Base-by-base conservation (phyloP, 1,140 invertebrate species). In the Penaeus japonicus region DNA sequence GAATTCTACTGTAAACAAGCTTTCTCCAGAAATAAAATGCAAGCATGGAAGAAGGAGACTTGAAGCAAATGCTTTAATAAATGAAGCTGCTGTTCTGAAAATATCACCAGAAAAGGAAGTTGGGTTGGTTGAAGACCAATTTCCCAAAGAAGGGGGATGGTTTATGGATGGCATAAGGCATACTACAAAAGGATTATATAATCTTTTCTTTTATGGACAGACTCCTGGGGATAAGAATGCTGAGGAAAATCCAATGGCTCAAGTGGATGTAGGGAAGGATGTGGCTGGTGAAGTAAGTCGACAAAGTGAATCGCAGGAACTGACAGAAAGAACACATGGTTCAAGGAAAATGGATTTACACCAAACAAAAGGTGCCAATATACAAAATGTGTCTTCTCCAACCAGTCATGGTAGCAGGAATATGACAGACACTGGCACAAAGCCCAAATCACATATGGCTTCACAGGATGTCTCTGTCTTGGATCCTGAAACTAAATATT, bases 141-240 rank as follows among this genome's bases (percentile, higher is more conserved):
- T 65, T 24, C 59, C 81, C 24, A 62, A 57, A 30, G 35, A 78
- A 78, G 55, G 70, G 54, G 73, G 79, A 12, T 81, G 86, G 86
- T 35, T 81, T 20, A 59, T 54, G 7, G 47, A 65, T 55, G 78
- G 78, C 54, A 24, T 59, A 53, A 87, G 62, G 70, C 78, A 87
- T 55, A 87, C 86, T n/a, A 87, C 59, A 54, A 32, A 75, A 47
- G 59, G 79, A 32, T 35, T 87, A 70, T 87, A 87, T 87, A 87
- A 87, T 87, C 57, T 87, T 87, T 80, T 87, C 80, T 87, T 87
- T 87, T 75, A 87, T 81, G 80, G 80, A 87, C 86, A 87, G 86
- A 87, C 78, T 73, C 47, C 62, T 35, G 53, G 73, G 53, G 54
- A 47, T 73, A 73, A 59, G 84, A 65, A 24, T 57, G 80, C 57